phyloP scores from a whole-genome alignment of 2,113 vertebrate species.

The Aspidoscelis tigris region DNA sequence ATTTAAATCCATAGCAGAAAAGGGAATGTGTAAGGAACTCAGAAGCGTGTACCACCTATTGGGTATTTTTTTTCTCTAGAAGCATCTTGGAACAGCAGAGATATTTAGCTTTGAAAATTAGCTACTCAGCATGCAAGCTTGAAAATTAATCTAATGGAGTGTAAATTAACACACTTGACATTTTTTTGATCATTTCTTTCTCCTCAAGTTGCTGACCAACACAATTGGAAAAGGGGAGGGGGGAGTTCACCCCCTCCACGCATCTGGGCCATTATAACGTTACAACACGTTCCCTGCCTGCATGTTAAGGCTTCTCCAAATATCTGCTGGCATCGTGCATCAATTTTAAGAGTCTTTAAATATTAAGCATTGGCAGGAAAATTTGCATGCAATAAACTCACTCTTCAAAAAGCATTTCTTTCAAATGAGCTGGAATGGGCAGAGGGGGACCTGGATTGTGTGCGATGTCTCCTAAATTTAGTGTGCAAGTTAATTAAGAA shows the following conservation, averaged over 20 bases:
- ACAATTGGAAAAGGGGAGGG: slow-evolving; percentile 57
- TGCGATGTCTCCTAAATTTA: slow-evolving; percentile 68
- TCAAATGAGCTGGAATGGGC: slow-evolving; percentile 59
- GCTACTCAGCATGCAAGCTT: slow-evolving; percentile 71
- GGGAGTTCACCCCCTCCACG: background rate
- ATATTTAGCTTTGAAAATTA: slow-evolving; percentile 73
- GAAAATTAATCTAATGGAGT: slow-evolving; percentile 82
- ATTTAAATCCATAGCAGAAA: no score
- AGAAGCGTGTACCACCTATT: background rate
- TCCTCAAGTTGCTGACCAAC: slow-evolving; percentile 63
- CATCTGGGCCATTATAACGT: slow-evolving; percentile 55
- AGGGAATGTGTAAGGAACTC: background rate
- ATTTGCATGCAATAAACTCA: slow-evolving; percentile 68
- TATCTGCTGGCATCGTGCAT: slow-evolving; percentile 62
- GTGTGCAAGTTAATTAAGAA: slow-evolving; percentile 79
- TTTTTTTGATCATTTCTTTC: slow-evolving; percentile 73
- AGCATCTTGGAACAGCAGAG: slow-evolving; percentile 67
- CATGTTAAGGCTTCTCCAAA: slow-evolving; percentile 7
- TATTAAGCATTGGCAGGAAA: slow-evolving; percentile 63
- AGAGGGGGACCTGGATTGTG: slow-evolving; percentile 39
- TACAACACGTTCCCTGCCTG: slow-evolving; percentile 51
- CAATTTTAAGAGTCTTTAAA: slow-evolving; percentile 73
- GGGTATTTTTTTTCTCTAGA: slow-evolving; percentile 56
- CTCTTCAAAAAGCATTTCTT: slow-evolving; percentile 66
- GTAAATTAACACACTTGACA: slow-evolving; percentile 78